These are phyloP conservation scores for Periplaneta americana DNA, from an alignment of 1,140 invertebrate genomes.

Conservation along the genomic window DNA sequence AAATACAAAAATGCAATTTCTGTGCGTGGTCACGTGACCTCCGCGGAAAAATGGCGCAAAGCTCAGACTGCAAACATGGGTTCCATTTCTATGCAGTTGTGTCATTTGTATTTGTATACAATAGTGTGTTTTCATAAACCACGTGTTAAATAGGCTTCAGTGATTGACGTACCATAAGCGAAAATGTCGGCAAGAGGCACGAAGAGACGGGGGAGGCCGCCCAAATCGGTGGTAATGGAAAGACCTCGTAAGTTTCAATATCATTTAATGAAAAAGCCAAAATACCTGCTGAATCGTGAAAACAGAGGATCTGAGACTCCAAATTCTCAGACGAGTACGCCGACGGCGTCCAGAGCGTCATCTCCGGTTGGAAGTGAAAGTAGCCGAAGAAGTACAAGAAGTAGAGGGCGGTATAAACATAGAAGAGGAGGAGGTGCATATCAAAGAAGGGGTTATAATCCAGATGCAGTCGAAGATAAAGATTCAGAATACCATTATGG, in stretches of 20 bases:
- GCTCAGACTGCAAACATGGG: slow-evolving; percentile 46
- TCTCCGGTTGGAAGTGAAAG: slow-evolving; percentile 68
- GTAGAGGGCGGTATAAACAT: slow-evolving; percentile 26
- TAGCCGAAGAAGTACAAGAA: slow-evolving; percentile 54
- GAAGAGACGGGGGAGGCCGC: slow-evolving; percentile 81
- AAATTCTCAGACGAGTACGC: slow-evolving; percentile 62
- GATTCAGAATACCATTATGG: slow-evolving; percentile 88
- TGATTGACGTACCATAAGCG: slow-evolving; percentile 36
- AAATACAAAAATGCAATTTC: slow-evolving; percentile 8
- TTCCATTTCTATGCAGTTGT: slow-evolving; percentile 45
- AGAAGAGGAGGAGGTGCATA: slow-evolving; percentile 37
- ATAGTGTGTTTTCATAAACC: slow-evolving; percentile 44
- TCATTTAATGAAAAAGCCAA: slow-evolving; percentile 86
- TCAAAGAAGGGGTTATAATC: slow-evolving; percentile 64
- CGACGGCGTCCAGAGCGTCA: slow-evolving; percentile 64
- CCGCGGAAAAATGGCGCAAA: slow-evolving; percentile 53
- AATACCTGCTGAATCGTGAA: slow-evolving; percentile 68
- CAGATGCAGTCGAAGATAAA: slow-evolving; percentile 61
- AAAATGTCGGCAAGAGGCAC: slow-evolving; percentile 77
- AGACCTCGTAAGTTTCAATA: slow-evolving; percentile 78
- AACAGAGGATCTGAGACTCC: slow-evolving; percentile 58
- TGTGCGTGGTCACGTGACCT: slow-evolving; percentile 49
- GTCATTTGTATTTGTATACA: slow-evolving; percentile 59
- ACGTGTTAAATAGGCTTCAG: slow-evolving; percentile 34
- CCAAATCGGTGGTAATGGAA: slow-evolving; percentile 79